These are phyloP conservation scores for Castor canadensis DNA, from an alignment of 2,113 vertebrate genomes.

Conservation along the genomic window DNA sequence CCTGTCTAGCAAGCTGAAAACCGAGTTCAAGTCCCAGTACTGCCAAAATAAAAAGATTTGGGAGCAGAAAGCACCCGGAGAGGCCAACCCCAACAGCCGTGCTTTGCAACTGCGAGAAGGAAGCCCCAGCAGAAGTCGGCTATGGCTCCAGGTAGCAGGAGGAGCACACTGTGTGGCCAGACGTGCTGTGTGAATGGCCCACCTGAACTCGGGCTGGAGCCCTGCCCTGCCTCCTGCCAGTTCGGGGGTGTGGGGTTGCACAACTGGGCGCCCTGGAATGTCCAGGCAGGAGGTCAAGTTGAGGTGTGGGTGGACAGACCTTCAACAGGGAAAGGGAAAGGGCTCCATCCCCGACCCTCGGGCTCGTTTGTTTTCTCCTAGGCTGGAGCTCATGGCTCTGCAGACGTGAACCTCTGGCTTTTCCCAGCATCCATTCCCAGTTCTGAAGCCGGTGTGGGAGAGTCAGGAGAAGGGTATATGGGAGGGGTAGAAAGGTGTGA, in stretches of 20 bases:
- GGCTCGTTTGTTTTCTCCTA: not conserved
- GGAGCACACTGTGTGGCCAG: no score
- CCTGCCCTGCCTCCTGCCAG: not conserved
- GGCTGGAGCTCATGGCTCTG: not conserved
- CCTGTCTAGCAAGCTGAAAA: no score
- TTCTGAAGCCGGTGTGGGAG: not conserved
- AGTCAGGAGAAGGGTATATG: not conserved
- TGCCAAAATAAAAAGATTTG: no score
- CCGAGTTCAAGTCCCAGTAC: no score
- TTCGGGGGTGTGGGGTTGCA: not conserved
- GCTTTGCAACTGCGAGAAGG: no score
- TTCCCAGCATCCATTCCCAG: not conserved
- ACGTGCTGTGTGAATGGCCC: no score
- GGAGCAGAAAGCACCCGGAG: no score
- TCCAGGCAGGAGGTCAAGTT: not conserved
- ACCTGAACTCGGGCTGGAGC: no score
- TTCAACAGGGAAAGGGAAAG: not conserved
- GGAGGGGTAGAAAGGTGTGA: not conserved
- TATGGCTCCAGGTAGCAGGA: no score
- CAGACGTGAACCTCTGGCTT: not conserved
- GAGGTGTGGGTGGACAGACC: not conserved
- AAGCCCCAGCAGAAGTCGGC: no score
- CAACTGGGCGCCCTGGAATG: not conserved
- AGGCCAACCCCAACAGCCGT: no score
- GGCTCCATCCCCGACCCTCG: not conserved